Percentiles rank a stretch among this genome's conserved stretches.
phyloP scores from a whole-genome alignment of 2,888 invertebrate species.

The Chalcis sispes region DNA sequence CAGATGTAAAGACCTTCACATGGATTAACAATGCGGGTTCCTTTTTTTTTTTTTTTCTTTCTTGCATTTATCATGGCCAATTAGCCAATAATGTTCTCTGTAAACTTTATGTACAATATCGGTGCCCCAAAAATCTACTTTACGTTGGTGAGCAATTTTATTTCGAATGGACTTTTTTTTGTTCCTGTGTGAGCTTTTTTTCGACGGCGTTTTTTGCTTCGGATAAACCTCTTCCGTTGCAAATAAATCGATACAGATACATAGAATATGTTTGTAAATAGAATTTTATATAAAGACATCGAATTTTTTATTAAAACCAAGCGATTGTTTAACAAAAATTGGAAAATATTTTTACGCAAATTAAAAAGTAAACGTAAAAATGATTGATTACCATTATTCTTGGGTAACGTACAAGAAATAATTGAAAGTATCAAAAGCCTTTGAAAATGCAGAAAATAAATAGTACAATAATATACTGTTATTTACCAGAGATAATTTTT shows the following conservation, averaged over 20 bases:
- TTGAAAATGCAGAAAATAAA: too few species aligned
- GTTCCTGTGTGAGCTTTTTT: neutral
- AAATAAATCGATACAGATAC: neutral
- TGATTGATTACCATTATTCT: too few species aligned
- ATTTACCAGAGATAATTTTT: too few species aligned
- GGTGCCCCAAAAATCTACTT: conserved; percentile 31
- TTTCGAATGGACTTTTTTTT: conserved; percentile 14
- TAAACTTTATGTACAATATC: neutral
- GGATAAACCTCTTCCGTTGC: neutral
- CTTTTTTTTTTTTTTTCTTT: conserved; percentile 24
- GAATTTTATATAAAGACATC: too few species aligned
- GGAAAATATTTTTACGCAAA: neutral
- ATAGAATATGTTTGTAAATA: too few species aligned
- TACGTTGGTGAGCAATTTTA: conserved; percentile 13
- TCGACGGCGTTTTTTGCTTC: neutral
- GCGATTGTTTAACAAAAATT: neutral
- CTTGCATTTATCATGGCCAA: conserved; percentile 40
- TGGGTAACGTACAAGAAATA: too few species aligned
- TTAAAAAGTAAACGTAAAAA: too few species aligned
- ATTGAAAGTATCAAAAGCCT: neutral
- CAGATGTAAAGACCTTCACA: conserved; percentile 32
- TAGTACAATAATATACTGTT: too few species aligned
- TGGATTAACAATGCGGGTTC: conserved; percentile 37
- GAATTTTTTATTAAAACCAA: too few species aligned
- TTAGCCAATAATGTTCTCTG: conserved; percentile 27